Percentiles rank a stretch among this genome's conserved stretches.
These are phyloP conservation scores for Pararge aegeria DNA, from an alignment of 1,140 invertebrate genomes.

Conservation along the genomic window DNA sequence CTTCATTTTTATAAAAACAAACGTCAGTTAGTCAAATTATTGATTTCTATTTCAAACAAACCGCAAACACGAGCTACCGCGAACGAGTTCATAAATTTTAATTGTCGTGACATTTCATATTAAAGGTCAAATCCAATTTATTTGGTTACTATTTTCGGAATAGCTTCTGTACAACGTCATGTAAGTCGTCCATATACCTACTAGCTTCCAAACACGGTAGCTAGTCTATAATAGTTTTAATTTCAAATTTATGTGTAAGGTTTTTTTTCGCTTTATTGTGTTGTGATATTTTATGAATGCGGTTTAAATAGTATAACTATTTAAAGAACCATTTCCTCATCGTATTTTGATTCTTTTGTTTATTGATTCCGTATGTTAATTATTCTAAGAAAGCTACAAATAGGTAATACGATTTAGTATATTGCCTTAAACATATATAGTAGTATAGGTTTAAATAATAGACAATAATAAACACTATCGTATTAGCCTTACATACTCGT, in stretches of 20 bases:
- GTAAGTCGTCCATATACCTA: neutral
- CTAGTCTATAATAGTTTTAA: too few relatives aligned
- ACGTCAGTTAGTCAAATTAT: too few relatives aligned
- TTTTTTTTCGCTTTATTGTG: neutral
- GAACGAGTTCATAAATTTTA: neutral
- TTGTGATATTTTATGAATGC: neutral
- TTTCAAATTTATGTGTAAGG: neutral
- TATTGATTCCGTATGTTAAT: neutral
- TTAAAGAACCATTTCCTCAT: too few relatives aligned
- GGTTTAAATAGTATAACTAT: neutral
- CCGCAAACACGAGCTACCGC: too few relatives aligned
- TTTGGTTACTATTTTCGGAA: conserved; percentile 19
- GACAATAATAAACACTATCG: neutral
- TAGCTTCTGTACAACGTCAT: neutral
- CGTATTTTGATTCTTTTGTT: neutral
- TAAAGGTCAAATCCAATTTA: conserved; percentile 14
- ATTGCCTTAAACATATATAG: neutral
- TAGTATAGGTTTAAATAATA: neutral
- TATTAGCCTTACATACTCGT: neutral
- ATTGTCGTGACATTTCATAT: conserved; percentile 8
- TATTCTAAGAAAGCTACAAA: neutral
- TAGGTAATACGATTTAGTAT: neutral
- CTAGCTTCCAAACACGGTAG: too few relatives aligned
- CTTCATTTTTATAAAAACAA: too few relatives aligned
- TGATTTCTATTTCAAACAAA: too few relatives aligned